Conservation (phyloP, 2,113 vertebrate genomes). For the Lamprologus callipterus region DNA sequence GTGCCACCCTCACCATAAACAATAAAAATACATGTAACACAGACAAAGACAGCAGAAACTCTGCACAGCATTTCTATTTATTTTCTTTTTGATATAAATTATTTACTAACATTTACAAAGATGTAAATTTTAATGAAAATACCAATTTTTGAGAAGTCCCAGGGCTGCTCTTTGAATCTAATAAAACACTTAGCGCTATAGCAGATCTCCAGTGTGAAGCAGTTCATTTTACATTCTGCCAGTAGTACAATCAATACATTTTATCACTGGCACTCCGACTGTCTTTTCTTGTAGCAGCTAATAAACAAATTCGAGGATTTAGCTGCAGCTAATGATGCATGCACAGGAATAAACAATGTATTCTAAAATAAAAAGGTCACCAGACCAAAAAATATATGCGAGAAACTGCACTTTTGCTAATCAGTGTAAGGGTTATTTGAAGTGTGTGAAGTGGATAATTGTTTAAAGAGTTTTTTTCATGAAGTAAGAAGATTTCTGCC, state of each 20-base stretch:
- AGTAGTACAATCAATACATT: background rate
- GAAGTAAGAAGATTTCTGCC: background rate
- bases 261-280: background rate
- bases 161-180: background rate
- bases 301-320: background rate
- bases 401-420: background rate
- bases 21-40: background rate
- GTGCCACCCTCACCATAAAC: background rate
- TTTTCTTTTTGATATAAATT: background rate
- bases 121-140: background rate
- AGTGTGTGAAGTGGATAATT: background rate
- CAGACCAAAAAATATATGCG: background rate
- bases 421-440: background rate
- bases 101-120: background rate
- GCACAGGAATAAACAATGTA: background rate
- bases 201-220: background rate
- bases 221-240: background rate
- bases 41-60: background rate
- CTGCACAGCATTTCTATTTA: background rate
- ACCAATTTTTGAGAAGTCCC: background rate
- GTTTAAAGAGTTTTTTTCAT: background rate
- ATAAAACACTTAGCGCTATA: background rate
- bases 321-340: background rate
- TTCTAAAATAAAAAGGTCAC: background rate
- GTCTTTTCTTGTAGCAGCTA: background rate